Evolutionary conservation across 2,797 vertebrate genomes (phyloP).

Genomic region (Zalophus californianus): DNA sequence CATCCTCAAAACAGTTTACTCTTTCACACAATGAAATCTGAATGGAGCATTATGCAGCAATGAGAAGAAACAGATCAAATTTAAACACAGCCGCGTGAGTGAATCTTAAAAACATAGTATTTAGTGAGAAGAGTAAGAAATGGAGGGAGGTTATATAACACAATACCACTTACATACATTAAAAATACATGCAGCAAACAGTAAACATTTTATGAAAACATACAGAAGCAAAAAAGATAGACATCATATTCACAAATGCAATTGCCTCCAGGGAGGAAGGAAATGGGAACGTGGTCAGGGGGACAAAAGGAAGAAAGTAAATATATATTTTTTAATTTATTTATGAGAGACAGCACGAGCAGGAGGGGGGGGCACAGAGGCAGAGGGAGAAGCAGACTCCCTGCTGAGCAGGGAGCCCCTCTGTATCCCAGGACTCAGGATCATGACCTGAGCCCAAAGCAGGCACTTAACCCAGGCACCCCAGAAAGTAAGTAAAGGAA

Average conservation of each 20-base stretch:
- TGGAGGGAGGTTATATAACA: conserved; percentile 58
- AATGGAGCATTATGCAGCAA: conserved; percentile 60
- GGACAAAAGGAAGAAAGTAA: conserved; percentile 17
- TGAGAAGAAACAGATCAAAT: conserved; percentile 73
- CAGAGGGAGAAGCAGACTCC: neutral
- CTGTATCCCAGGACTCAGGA: neutral
- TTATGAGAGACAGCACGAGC: neutral
- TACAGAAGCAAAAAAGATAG: conserved; percentile 55
- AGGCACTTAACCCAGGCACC: rapidly evolving
- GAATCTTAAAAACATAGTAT: conserved; percentile 67
- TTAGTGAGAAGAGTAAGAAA: conserved; percentile 63
- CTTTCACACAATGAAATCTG: conserved; percentile 45
- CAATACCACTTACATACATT: conserved; percentile 62
- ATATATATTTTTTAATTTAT: neutral
- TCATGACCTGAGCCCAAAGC: neutral
- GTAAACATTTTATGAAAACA: conserved; percentile 76
- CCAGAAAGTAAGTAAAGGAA: neutral
- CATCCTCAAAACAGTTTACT: conserved; percentile 50
- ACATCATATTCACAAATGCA: conserved; percentile 49
- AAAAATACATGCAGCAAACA: conserved; percentile 66
- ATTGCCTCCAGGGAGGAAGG: neutral
- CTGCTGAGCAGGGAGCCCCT: neutral
- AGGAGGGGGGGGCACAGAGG: neutral
- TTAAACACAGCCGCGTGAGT: conserved; percentile 69
- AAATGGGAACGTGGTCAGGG: neutral